Evolutionary conservation across 2,888 invertebrate species (phyloP).

Genomic region (Bruchidius siliquastri): DNA sequence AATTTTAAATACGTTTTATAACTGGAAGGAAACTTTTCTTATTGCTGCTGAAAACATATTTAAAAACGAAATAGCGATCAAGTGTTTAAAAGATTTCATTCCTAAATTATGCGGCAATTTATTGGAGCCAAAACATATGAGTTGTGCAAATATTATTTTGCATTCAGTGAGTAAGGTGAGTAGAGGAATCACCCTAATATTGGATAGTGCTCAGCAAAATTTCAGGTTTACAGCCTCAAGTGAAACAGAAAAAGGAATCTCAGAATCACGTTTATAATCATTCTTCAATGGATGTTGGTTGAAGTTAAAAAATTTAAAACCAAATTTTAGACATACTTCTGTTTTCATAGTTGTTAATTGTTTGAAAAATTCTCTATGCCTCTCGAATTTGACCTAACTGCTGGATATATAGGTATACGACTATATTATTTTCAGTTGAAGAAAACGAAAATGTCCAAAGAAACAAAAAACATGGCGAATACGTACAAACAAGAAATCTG

Average conservation of each 20-base stretch:
- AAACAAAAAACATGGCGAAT: constrained; percentile 26
- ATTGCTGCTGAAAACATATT: constrained; percentile 32
- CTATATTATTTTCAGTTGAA: constrained; percentile 28
- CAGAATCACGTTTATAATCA: too few relatives aligned
- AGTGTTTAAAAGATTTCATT: constrained; percentile 15
- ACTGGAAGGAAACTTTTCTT: constrained; percentile 28
- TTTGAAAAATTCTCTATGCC: too few relatives aligned
- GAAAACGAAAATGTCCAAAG: constrained; percentile 29
- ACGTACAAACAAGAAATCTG: constrained; percentile 26
- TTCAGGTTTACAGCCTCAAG: too few relatives aligned
- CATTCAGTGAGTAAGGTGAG: constrained; percentile 33
- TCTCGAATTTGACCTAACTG: too few relatives aligned
- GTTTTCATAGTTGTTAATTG: too few relatives aligned
- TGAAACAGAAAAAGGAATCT: too few relatives aligned
- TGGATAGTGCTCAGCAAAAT: background rate
- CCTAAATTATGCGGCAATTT: constrained; percentile 29
- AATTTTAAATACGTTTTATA: constrained; percentile 28
- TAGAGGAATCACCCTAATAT: constrained; percentile 2
- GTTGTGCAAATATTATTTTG: constrained; percentile 29
- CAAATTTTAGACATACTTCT: too few relatives aligned
- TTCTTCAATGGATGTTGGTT: too few relatives aligned
- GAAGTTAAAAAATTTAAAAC: too few relatives aligned
- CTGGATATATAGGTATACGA: background rate
- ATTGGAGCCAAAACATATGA: constrained; percentile 26
- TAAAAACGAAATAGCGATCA: constrained; percentile 22